Base-by-base conservation (phyloP, 2,888 invertebrate species). In the Ectemnius lituratus region DNA sequence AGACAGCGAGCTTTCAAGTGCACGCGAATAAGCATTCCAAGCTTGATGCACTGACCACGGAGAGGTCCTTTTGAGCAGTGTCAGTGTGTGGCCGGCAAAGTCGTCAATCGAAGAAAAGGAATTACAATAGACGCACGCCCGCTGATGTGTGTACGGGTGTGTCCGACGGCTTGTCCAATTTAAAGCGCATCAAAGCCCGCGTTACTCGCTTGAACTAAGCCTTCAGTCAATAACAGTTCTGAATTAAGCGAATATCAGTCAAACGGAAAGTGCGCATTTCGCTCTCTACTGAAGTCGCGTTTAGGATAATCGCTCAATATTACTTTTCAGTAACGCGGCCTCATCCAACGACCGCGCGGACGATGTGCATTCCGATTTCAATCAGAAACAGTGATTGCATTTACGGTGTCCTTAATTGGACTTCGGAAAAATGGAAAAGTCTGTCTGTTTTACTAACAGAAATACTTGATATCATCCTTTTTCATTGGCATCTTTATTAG, bases 111-210 rank as follows among this genome's bases (percentile, higher is more conserved):
- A 49, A 37, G 70, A 57, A 52, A 67, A 58, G 70, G 64, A 70
- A 70, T 70, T 74, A 74, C 70, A 74, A 11, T 62, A 59, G 52
- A 58, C 64, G 62, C 28, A 59, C 59, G 62, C 58, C 71, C 75
- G 70, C 70, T 78, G 76, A 76, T 76, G 37, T 37, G 37, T 37
- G 37, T 37, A 37, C 37, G 37, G 37, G 37, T 67, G 67, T 70
- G 68, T 64, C 68, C 78, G 82, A 81, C 81, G 71, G 82, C 80
- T 37, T 37, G 79, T 82, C 74, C 80, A 83, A 84, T 85, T 82
- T 76, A 80, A 76, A 78, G 82, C 75, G 76, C 77, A 81, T 84
- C 82, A 69, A 66, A 62, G 56, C 62, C 20, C 66, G 74, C 57
- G 70, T 70, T 57, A 62, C 59, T 28, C 56, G 63, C 62, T 23